Evolutionary conservation across 2,888 invertebrate genomes (phyloP).

Genomic region (Clivina fossor): DNA sequence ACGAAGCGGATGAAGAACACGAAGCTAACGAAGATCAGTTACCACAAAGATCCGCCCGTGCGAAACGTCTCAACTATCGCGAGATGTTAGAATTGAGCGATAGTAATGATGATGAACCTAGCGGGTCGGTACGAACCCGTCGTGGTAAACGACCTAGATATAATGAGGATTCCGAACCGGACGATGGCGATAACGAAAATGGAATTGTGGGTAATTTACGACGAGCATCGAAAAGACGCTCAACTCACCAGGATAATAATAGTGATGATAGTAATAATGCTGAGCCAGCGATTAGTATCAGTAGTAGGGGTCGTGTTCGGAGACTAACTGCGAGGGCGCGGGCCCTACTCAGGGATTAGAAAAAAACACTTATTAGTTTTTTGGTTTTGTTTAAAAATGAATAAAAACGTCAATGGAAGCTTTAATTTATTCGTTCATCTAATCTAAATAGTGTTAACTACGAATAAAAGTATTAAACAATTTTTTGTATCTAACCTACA

Average conservation of each 20-base stretch:
- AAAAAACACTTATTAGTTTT: constrained; percentile 1
- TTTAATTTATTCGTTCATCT: constrained; percentile 19
- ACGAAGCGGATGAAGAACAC: constrained; percentile 38
- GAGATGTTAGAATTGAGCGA: constrained; percentile 43
- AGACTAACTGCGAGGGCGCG: constrained; percentile 79
- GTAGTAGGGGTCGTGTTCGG: constrained; percentile 82
- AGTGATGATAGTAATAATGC: constrained; percentile 42
- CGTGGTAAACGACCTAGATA: constrained; percentile 49
- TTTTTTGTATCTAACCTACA: neutral
- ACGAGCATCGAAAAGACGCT: constrained; percentile 31
- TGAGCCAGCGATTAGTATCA: constrained; percentile 57
- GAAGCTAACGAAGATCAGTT: constrained; percentile 48
- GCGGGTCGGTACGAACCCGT: constrained; percentile 41
- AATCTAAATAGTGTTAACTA: too few species aligned
- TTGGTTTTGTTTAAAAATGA: too few species aligned
- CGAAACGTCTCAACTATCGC: constrained; percentile 38
- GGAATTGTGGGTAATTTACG: constrained; percentile 34
- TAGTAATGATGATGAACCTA: constrained; percentile 40
- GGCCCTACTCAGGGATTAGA: constrained; percentile 59
- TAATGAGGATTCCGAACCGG: constrained; percentile 48
- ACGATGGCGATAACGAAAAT: constrained; percentile 36
- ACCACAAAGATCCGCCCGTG: constrained; percentile 35
- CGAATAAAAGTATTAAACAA: too few species aligned
- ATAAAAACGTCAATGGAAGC: too few species aligned
- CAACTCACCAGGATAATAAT: too few species aligned